These are phyloP conservation scores for Ornithoptera alexandrae DNA, from an alignment of 2,888 invertebrate species.

Conservation along the genomic window DNA sequence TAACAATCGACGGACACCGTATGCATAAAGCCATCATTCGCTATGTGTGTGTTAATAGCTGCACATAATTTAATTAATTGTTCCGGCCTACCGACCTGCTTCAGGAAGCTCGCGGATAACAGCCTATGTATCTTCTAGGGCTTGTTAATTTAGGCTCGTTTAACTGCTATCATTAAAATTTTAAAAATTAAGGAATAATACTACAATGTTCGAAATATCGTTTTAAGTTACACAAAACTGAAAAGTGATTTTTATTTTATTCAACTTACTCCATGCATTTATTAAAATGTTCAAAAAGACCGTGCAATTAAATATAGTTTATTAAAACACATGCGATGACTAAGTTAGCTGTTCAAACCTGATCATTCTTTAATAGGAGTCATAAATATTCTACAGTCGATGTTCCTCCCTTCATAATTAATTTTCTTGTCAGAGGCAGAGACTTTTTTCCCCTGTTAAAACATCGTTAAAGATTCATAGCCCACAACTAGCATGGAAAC, in stretches of 20 bases:
- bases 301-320: not conserved
- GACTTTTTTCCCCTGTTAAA: constrained; percentile 21
- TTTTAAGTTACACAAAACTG: no score
- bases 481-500: constrained; percentile 14
- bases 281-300: not conserved
- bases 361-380: constrained; percentile 13
- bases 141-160: constrained; percentile 17
- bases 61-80: constrained; percentile 66
- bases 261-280: no score
- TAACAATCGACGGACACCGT: constrained; percentile 49
- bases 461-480: constrained; percentile 11
- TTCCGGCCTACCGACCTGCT: constrained; percentile 59
- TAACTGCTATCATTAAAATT: not conserved
- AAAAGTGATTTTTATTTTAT: no score
- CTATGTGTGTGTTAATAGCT: constrained; percentile 57
- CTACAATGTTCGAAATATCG: no score
- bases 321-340: not conserved
- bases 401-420: constrained; percentile 16
- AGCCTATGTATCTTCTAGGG: constrained; percentile 21
- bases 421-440: constrained; percentile 19
- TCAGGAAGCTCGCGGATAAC: constrained; percentile 39
- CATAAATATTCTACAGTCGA: constrained; percentile 13
- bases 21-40: constrained; percentile 48
- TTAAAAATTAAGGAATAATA: not conserved
- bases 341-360: constrained; percentile 4